Evolutionary conservation across 2,888 invertebrate genomes (phyloP), one percentile per base, ranked within the genome.

Genomic region (Bellardia bayeri): DNA sequence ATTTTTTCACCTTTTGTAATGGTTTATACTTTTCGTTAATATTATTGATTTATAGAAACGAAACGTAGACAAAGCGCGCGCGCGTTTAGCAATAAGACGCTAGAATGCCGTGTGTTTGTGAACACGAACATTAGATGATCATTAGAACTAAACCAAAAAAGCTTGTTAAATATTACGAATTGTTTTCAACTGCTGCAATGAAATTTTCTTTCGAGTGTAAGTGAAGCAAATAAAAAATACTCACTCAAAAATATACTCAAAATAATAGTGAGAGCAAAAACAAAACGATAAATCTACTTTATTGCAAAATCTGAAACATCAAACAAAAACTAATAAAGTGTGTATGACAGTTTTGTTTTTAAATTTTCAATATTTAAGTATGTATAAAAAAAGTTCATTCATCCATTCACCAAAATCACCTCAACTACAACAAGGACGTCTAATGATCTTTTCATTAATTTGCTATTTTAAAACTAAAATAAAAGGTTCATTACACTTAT

Each of bases 391-490:
- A 49, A 75, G 42, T 61, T 63, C 33, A 54, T 51, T 42, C 30
- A 66, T 79, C 66, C 30, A 51, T 30, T 9, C 13, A 58, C 30
- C 30, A 37, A 6, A 37, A 75, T 51, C 23, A 23, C 51, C 78
- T 64, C 16, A 56, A 45, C 37, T 64, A 56, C 13, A 54, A 42
- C 74, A 85, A 81, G 85, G 71, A 71, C 76, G 71, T 61, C 33
- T 72, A 64, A 80, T 58, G 71, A 64, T 71, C 30, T 64, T 37
- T 42, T 45, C 3, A n/a, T 61, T 37, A 49, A 23, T 79, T 71
- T 49, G 45, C 8, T 49, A 33, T 6, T 68, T 68, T 23, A 23
- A 68, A 68, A 49, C 33, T 49, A 61, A 71, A 74, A 11, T 33
- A 5, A 49, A 68, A 45, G 40, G 78, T 79, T 79, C 78, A 68